Percentiles rank a stretch among this genome's conserved stretches.
Evolutionary conservation across 2,113 vertebrate species (phyloP).

Genomic region (Ondatra zibethicus): DNA sequence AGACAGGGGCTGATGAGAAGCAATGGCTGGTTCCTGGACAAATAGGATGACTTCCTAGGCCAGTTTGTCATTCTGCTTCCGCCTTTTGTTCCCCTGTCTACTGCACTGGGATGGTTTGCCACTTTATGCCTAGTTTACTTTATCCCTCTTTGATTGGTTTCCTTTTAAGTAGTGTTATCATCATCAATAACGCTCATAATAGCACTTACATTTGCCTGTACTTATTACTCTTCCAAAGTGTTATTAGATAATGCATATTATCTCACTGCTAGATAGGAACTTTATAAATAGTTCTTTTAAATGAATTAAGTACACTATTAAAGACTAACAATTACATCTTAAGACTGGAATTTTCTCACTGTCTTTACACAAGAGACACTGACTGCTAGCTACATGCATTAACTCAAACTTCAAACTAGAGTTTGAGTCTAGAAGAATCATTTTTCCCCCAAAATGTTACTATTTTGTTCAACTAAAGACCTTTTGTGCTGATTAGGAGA

Average conservation of each 20-base stretch:
- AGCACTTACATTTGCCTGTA: neutral
- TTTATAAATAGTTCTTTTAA: constrained; percentile 33
- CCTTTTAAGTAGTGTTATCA: neutral
- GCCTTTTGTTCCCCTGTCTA: neutral
- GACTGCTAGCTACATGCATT: neutral
- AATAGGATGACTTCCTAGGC: neutral
- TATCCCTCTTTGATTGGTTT: neutral
- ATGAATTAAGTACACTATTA: neutral
- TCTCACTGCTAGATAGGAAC: neutral
- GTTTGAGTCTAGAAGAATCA: neutral
- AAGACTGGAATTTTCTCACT: neutral
- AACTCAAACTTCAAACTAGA: neutral
- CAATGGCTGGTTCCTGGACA: neutral
- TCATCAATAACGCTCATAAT: neutral
- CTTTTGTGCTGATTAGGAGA: neutral
- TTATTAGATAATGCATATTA: neutral
- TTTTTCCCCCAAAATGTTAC: neutral
- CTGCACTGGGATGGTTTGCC: neutral
- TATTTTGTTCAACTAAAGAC: neutral
- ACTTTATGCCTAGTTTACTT: neutral
- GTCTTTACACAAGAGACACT: neutral
- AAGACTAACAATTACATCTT: neutral
- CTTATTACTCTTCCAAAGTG: neutral
- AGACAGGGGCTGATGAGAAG: neutral
- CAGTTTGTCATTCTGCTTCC: neutral